Evolutionary conservation across 2,113 vertebrate species (phyloP), one percentile per base, ranked within the genome.

Genomic region (Ophiodon elongatus): DNA sequence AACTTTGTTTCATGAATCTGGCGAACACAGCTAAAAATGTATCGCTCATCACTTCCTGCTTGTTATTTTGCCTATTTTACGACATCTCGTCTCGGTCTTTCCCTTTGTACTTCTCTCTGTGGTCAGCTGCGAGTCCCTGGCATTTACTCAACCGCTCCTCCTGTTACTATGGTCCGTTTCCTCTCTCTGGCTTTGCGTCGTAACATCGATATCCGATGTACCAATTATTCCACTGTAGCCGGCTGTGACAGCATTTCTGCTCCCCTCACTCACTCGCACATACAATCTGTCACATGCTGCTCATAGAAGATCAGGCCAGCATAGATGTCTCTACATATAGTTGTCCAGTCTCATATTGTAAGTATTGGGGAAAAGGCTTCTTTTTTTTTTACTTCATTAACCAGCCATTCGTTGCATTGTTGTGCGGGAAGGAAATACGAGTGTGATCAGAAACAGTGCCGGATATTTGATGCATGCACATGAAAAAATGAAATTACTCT

Each of bases 391-490:
- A 14, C 4, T 8, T 25, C 23, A 35, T 35, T 57, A 63, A 39
- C 41, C 43, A 76, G 25, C 62, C 4, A 4, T 70, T 64, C 15
- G 39, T 52, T 75, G 69, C 21, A 64, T 17, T 57, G 29, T 29
- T 72, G 50, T 50, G 43, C 39, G 31, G 23, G 17, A 62, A 65
- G 68, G 31, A 73, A 88, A 76, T 62, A 82, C 66, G 27, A 83
- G 15, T 54, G 72, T 29, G 21, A 70, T 87, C 63, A 62, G 31
- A 63, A 60, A 79, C 71, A 50, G 52, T 25, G 50, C 43, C 33
- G 54, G 76, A 83, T 73, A 77, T 88, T 77, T 76, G 75, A 74
- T 65, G 59, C 13, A 74, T 76, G 70, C 56, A 72, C 21, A n/a
- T 41, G 0, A 29, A 1, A 57, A 70, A 86, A 84, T 64, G 2